Evolutionary conservation across 2,888 invertebrate genomes (phyloP), one percentile per base, ranked within the genome.

Genomic region (Formica aserva): DNA sequence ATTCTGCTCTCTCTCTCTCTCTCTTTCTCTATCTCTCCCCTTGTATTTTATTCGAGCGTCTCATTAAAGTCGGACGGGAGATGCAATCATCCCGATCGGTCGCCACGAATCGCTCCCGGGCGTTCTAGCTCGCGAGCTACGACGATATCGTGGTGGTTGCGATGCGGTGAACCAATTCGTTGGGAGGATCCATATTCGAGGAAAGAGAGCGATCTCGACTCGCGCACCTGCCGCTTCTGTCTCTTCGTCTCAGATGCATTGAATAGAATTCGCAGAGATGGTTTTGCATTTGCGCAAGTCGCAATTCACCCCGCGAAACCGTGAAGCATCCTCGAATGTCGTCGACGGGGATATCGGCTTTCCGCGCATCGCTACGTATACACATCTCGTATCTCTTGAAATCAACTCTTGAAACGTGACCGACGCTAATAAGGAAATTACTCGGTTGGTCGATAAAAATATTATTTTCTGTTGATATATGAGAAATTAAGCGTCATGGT

Each of bases 251-350:
- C 72, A 60, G 60, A 78, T 78, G 22, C 45, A 52, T 29, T 67
- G 77, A 77, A 77, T 69, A 77, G 69, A 77, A 77, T 77, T 76
- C 52, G 72, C 32, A 18, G 78, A 60, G 57, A 80, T 60, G 78
- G 60, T 71, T 71, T 78, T 71, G 71, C 57, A 78, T 78, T 78
- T 32, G 78, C 48, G 45, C 71, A 32, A 38, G 26, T 38, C 52
- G 18, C 67, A 18, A 32, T 41, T 48, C 22, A 9, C 26, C 45
- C 22, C 41, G 57, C 71, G 71, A 60, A 45, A 4, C 71, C 32
- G 71, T 45, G 57, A 71, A 78, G 57, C 71, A 18, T 71, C 41
- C 57, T 41, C 69, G 69, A 57, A 66, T n/a, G 52, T 45, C 48
- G 29, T 45, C 78, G 78, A 78, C 41, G 32, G 13, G 41, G 32